These are phyloP conservation scores for Tethea ocularis DNA, from an alignment of 2,888 invertebrate species.

Conservation along the genomic window DNA sequence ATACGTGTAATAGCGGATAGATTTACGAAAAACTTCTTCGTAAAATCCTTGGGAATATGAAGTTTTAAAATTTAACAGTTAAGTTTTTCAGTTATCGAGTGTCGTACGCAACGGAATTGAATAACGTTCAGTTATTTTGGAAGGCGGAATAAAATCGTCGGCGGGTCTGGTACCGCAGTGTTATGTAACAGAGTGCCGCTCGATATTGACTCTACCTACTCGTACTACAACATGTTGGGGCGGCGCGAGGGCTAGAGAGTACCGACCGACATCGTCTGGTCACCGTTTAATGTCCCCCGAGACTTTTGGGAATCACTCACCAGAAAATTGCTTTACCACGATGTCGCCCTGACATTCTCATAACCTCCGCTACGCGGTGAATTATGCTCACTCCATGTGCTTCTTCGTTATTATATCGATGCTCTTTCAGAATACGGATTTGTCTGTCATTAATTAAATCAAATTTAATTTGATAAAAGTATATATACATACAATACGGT, in stretches of 20 bases:
- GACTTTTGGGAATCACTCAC: conserved; percentile 40
- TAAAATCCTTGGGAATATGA: neutral
- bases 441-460: too few species aligned
- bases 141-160: conserved; percentile 51
- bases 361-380: neutral
- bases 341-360: conserved; percentile 12
- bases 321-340: conserved; percentile 46
- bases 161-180: conserved; percentile 71
- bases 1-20: neutral
- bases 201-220: conserved; percentile 62
- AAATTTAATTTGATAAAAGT: too few species aligned
- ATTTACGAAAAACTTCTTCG: neutral
- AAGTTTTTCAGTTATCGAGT: neutral
- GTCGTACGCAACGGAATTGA: conserved; percentile 25
- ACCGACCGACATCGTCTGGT: conserved; percentile 43
- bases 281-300: conserved; percentile 42
- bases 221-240: conserved; percentile 35
- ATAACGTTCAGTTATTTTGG: conserved; percentile 41
- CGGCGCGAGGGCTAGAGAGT: conserved; percentile 46
- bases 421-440: neutral
- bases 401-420: neutral
- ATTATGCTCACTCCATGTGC: neutral
- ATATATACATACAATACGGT: too few species aligned
- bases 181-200: conserved; percentile 72
- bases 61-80: neutral